Percentiles rank a stretch among this genome's conserved stretches.
Conservation (phyloP, 2,113 vertebrate species). For the Synchiropus splendidus region DNA sequence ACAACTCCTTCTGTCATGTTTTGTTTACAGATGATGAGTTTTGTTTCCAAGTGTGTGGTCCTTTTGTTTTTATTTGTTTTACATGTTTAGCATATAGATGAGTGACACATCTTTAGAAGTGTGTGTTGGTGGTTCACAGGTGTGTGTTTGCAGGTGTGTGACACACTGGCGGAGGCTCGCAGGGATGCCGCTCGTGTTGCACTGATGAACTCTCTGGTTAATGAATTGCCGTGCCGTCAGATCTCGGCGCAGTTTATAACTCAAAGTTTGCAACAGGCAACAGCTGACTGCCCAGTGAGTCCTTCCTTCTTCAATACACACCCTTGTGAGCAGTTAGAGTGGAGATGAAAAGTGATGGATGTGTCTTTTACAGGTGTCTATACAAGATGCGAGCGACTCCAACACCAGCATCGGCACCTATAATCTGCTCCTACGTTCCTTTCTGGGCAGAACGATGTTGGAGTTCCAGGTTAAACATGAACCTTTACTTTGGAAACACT, state of each 20-base stretch:
- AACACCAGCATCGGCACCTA: constrained; percentile 83
- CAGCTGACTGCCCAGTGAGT: constrained; percentile 73
- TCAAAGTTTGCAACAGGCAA: constrained; percentile 75
- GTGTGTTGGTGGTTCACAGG: too few relatives aligned
- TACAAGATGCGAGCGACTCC: constrained; percentile 75
- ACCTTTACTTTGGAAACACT: background rate
- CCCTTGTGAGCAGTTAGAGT: background rate
- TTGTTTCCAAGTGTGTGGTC: too few relatives aligned
- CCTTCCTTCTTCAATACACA: background rate
- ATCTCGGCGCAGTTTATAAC: constrained; percentile 80
- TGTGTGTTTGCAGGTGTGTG: constrained; percentile 64
- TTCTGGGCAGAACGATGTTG: constrained; percentile 81
- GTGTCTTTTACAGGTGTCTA: constrained; percentile 69
- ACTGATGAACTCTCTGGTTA: constrained; percentile 85
- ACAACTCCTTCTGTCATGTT: too few relatives aligned
- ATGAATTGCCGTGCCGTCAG: constrained; percentile 76
- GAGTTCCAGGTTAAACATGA: constrained; percentile 79
- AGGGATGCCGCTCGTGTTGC: constrained; percentile 83
- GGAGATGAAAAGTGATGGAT: constrained; percentile 14
- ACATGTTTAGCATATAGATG: too few relatives aligned
- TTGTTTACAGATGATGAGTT: too few relatives aligned
- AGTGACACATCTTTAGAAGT: too few relatives aligned
- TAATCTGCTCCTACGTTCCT: constrained; percentile 76
- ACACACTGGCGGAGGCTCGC: constrained; percentile 81
- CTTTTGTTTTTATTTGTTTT: too few relatives aligned